phyloP scores from a whole-genome alignment of 2,888 invertebrate species.

The Andrena camellia region DNA sequence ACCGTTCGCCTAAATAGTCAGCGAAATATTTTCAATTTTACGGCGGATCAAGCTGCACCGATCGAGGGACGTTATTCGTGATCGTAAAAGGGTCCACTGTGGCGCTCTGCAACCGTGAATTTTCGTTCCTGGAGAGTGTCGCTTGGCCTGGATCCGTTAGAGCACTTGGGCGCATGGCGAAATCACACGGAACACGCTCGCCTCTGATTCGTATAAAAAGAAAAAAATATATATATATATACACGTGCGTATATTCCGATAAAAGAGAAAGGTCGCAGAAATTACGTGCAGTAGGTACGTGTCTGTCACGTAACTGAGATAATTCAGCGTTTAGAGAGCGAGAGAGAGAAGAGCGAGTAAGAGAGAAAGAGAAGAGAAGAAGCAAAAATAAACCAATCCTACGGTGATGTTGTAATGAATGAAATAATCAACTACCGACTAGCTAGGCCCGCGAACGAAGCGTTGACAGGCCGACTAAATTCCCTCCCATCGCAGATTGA shows the following conservation, averaged over 20 bases:
- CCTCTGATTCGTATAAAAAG: constrained; percentile 36
- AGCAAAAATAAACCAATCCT: constrained; percentile 45
- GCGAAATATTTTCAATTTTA: constrained; percentile 66
- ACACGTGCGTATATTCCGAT: constrained; percentile 18
- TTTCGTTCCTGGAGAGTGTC: constrained; percentile 18
- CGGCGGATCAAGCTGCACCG: constrained; percentile 25
- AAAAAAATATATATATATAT: constrained; percentile 23
- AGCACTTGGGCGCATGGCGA: constrained; percentile 47
- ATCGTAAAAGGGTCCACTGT: neutral
- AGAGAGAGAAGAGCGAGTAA: constrained; percentile 5
- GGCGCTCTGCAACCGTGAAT: neutral
- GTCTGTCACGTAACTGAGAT: constrained; percentile 35
- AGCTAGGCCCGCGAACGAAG: constrained; percentile 76
- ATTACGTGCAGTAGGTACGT: constrained; percentile 42
- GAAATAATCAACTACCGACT: constrained; percentile 76
- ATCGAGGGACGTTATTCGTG: constrained; percentile 24
- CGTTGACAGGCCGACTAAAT: constrained; percentile 80
- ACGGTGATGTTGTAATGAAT: constrained; percentile 71
- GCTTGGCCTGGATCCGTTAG: constrained; percentile 49
- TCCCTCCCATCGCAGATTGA: constrained; percentile 83
- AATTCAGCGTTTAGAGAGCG: constrained; percentile 31
- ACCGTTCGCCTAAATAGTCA: constrained; percentile 61
- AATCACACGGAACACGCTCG: constrained; percentile 39
- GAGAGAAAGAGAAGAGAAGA: constrained; percentile 17
- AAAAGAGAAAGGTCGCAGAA: neutral